phyloP scores from a whole-genome alignment of 2,113 vertebrate genomes.

The Oncorhynchus clarkii region DNA sequence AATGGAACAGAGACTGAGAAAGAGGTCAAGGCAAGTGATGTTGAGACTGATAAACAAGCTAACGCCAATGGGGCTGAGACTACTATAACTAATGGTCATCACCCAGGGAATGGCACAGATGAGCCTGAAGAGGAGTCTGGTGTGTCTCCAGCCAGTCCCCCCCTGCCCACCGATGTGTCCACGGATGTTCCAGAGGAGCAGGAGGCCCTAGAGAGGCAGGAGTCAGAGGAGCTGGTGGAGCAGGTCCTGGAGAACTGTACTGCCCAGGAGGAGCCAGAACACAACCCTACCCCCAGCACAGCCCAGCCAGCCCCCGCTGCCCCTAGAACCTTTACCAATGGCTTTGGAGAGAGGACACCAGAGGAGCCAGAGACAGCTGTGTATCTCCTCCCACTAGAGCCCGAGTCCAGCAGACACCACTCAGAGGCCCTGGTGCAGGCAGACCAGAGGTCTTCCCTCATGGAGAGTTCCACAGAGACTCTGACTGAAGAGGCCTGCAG shows the following conservation, averaged over 20 bases:
- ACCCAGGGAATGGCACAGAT: constrained; percentile 31
- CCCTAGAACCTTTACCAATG: constrained; percentile 64
- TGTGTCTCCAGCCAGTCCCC: neutral
- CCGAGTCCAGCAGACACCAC: constrained; percentile 71
- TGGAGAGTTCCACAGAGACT: constrained; percentile 85
- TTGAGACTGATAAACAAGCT: constrained; percentile 14
- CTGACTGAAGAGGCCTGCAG: constrained; percentile 77
- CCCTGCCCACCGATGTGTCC: constrained; percentile 16
- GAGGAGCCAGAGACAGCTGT: constrained; percentile 40
- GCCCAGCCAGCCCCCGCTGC: constrained; percentile 31
- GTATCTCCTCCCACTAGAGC: constrained; percentile 12
- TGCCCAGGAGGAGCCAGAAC: constrained; percentile 17
- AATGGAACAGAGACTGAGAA: constrained; percentile 23
- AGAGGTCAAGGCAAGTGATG: neutral
- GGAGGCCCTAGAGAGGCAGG: constrained; percentile 21
- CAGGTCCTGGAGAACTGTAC: constrained; percentile 33
- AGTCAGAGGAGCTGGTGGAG: constrained; percentile 31
- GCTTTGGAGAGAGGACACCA: constrained; percentile 38
- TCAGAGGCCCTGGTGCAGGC: constrained; percentile 50
- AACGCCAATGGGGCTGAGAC: constrained; percentile 22
- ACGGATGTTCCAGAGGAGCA: constrained; percentile 22
- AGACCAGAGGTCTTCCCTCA: constrained; percentile 71
- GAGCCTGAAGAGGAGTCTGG: neutral
- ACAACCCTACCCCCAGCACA: neutral
- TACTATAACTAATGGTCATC: constrained; percentile 37